A percentile compares a stretch with the other conserved stretches of the same genome.
Evolutionary conservation across 2,797 vertebrate species (phyloP).

Genomic region (Sebastolobus altivelis): DNA sequence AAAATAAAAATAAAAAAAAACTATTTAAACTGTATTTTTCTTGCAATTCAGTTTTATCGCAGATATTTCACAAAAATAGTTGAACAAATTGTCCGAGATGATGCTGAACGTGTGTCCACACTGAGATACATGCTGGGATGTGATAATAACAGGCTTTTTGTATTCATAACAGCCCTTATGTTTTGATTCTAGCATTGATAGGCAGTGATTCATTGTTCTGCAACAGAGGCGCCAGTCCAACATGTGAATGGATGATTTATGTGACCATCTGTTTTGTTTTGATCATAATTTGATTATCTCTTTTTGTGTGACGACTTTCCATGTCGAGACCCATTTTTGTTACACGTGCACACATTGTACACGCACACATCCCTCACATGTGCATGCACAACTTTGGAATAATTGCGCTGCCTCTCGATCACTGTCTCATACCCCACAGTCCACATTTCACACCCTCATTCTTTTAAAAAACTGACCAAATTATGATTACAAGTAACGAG

Average conservation of each 20-base stretch:
- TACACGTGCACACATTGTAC: slow-evolving; percentile 12
- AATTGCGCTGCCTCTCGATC: slow-evolving; percentile 63
- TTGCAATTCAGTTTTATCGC: neutral
- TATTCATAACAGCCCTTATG: slow-evolving; percentile 64
- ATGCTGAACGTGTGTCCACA: neutral
- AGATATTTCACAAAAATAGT: neutral
- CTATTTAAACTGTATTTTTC: neutral
- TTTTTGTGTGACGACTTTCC: slow-evolving; percentile 69
- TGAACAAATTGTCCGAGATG: slow-evolving; percentile 1
- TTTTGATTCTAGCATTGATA: slow-evolving; percentile 73
- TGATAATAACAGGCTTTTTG: slow-evolving; percentile 48
- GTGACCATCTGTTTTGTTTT: slow-evolving; percentile 80
- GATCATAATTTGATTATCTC: slow-evolving; percentile 80
- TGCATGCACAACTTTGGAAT: slow-evolving; percentile 52
- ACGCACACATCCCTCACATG: neutral
- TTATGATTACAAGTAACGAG: slow-evolving; percentile 77
- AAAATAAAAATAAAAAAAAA: slow-evolving; percentile 3
- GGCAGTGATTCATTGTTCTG: slow-evolving; percentile 80
- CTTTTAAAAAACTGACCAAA: slow-evolving; percentile 75
- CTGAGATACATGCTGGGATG: slow-evolving; percentile 23
- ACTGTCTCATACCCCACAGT: slow-evolving; percentile 54
- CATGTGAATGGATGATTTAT: slow-evolving; percentile 81
- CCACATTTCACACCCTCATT: slow-evolving; percentile 54
- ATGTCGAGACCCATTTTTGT: slow-evolving; percentile 62
- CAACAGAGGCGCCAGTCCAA: slow-evolving; percentile 71